Conservation (phyloP, 2,113 vertebrate species). For the Pycnonotus jocosus region DNA sequence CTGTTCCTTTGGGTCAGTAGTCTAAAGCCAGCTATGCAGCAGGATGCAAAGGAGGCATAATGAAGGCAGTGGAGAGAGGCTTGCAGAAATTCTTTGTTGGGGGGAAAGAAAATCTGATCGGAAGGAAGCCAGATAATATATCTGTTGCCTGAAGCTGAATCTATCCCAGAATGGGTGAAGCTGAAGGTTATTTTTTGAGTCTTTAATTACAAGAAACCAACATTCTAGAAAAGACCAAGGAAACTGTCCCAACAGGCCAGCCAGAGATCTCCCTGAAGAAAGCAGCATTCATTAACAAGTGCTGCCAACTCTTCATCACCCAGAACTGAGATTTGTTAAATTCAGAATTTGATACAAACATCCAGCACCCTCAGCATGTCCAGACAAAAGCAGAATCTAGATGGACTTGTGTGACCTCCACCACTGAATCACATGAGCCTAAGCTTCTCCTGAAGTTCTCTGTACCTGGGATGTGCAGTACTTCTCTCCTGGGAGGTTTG, state of each 20-base stretch:
- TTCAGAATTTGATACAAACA: neutral
- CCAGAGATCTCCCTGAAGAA: neutral
- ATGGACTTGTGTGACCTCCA: neutral
- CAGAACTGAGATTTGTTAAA: neutral
- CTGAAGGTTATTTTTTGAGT: neutral
- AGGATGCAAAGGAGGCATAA: neutral
- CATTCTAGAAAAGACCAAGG: neutral
- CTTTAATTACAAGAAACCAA: neutral
- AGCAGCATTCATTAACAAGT: neutral
- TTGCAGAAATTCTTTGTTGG: neutral
- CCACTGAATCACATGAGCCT: neutral
- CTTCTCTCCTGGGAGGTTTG: slow-evolving; percentile 81
- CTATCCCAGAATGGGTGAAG: neutral
- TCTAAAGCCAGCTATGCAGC: neutral
- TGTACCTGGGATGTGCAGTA: slow-evolving; percentile 86
- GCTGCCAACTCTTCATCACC: neutral
- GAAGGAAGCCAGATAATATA: neutral
- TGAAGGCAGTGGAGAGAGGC: neutral
- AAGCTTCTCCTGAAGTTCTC: neutral
- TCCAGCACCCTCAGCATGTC: neutral
- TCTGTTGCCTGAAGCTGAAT: neutral
- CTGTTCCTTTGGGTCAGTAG: neutral
- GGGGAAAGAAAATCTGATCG: neutral
- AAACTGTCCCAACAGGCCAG: neutral
- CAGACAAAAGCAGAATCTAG: neutral